phyloP scores from a whole-genome alignment of 2,888 invertebrate genomes.

The Formica aserva region DNA sequence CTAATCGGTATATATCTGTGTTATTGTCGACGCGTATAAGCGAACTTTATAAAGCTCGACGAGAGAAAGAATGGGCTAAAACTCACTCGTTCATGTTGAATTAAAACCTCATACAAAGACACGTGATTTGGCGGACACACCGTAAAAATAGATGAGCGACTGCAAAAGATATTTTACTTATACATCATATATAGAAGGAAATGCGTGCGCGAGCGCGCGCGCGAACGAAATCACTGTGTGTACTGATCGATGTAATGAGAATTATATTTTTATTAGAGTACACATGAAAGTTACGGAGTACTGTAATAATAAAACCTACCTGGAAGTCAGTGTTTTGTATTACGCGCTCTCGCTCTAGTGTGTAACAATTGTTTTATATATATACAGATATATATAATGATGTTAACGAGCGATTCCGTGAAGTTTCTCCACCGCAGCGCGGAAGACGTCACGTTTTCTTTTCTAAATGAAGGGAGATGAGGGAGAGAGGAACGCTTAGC shows the following conservation, averaged over 20 bases:
- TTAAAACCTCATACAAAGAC: constrained; percentile 6
- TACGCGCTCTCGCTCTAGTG: constrained; percentile 66
- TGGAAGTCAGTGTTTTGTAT: constrained; percentile 74
- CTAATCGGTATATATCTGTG: neutral
- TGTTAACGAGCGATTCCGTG: constrained; percentile 41
- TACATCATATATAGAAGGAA: constrained; percentile 65
- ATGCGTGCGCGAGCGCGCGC: neutral
- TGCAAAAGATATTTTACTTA: constrained; percentile 79
- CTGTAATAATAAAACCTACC: constrained; percentile 71
- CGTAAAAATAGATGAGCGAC: constrained; percentile 66
- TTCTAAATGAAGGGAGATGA: constrained; percentile 19
- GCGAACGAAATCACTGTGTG: constrained; percentile 64
- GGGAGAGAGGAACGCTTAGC: constrained; percentile 55
- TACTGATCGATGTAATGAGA: constrained; percentile 74
- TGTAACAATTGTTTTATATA: constrained; percentile 74
- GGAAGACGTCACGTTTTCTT: constrained; percentile 32
- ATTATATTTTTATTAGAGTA: constrained; percentile 82
- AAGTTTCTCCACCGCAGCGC: neutral
- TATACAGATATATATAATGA: constrained; percentile 41
- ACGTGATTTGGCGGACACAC: constrained; percentile 8
- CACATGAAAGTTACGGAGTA: constrained; percentile 64
- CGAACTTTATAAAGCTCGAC: neutral
- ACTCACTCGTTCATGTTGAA: neutral
- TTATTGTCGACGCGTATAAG: neutral
- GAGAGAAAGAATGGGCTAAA: neutral